Base-by-base conservation (phyloP, 92 coral and sea anemone genomes). In the Anthopleura xanthogrammica region DNA sequence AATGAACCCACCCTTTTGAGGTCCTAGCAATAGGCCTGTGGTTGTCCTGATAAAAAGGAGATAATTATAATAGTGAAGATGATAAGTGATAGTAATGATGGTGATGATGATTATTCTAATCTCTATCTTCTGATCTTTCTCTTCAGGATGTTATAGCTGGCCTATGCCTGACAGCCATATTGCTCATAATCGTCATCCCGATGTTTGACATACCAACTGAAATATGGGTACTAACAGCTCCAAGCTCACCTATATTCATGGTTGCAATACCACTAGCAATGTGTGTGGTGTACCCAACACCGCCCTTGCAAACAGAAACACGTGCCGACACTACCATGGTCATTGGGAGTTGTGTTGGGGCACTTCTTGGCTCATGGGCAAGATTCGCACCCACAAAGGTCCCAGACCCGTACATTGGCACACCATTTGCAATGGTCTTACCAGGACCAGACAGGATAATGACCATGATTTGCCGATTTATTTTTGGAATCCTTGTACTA, bases 111-210 rank as follows among this genome's bases (percentile, higher is more conserved):
- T 46, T 46, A 46, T 9, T 19, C 76, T 20, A 14, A 20, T 41
- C 43, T 43, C 6, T 12, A 52, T 17, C 60, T 50, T 75, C 60
- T 41, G 41, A 52, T 70, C 19, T 42, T 29, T 57, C 52, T 84
- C 54, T 41, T 17, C 65, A 97, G 99, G 99, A 97, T 81, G 87
- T 97, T 16, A 89, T 97, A 64, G 94, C 88, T 77, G 99, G 99
- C 4, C 71, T 94, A 78, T 77, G 87, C 13, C 87, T 90, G 80
- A 87, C 95, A 40, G 75, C 81, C 68, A 82, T 92, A 23, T 70
- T 94, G 42, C 94, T 97, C 29, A 80, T 81, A 42, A 79, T 90
- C 12, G 81, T 92, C 41, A 73, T 97, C 41, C 98, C 99, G 19
- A 71, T 85, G 48, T 75, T 97, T 40, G 93, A 94, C 64, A 66